Evolutionary conservation across 2,113 vertebrate species (phyloP), one percentile per base, ranked within the genome.

Genomic region (Isichthys henryi): DNA sequence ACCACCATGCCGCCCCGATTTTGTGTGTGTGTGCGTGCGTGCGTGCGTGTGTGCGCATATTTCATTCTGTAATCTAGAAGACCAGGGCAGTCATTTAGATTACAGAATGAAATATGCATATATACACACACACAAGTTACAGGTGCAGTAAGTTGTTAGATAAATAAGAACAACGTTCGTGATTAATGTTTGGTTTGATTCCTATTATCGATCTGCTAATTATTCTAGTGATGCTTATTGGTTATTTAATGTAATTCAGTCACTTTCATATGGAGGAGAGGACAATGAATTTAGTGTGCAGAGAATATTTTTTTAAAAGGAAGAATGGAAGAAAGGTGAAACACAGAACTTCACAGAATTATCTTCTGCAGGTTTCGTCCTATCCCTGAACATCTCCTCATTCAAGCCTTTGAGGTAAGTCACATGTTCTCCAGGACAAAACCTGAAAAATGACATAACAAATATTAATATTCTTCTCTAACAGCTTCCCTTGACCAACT

Each of bases 391-490:
- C 97, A 98, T 87, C 53, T 94, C 92, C 94, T 99, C 88, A 95
- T 98, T 88, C 96, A 93, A 93, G 97, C 98, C 0, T 99, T 99
- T 95, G 95, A 99, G 97, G 98, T 99, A 43, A 8, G 46, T 84
- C 7, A 39, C 39, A 39, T 39, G 39, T 39, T 1, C 45, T 45
- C 21, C 46, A 84, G 6, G 39, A 13, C 19, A 45, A 45, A 82
- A 31, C 10, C 10, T 31, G 10, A 27, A 13, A 27, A 70, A 31
- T 70, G 10, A 13, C 82, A 84, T 48, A 5, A 62, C 35, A 43
- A 62, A 62, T 88, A 58, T 11, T 39, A 48, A 58, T 43, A 45
- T 62, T 11, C 45, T 11, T 48, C 21, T 84, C 43, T 84, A 17
- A 5, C 13, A 39, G 21, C 39, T 45, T 84, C 82, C 2, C 45